Evolutionary conservation across 2,888 invertebrate genomes (phyloP).

Genomic region (Lathronympha strigana): DNA sequence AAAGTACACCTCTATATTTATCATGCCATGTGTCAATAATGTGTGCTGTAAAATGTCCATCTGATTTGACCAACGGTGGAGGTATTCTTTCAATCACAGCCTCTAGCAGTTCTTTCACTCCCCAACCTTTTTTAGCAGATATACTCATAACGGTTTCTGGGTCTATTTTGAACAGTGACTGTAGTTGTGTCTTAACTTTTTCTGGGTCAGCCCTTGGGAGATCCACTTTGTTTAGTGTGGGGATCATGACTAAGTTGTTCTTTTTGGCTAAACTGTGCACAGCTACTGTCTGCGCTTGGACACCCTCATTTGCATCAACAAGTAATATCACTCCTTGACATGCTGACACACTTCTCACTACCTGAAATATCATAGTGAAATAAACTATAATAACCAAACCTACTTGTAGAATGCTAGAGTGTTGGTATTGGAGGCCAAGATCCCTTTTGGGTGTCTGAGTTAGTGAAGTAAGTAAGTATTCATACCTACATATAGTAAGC

Average conservation of each 20-base stretch:
- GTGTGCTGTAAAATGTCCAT: slow-evolving; percentile 89
- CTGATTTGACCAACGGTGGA: slow-evolving; percentile 85
- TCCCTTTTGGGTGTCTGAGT: no score
- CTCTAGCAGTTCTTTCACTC: slow-evolving; percentile 90
- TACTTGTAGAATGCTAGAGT: no score
- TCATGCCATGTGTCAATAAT: slow-evolving; percentile 98
- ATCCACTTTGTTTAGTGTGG: slow-evolving; percentile 98
- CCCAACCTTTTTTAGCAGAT: slow-evolving; percentile 96
- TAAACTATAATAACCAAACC: no score
- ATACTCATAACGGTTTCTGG: slow-evolving; percentile 89
- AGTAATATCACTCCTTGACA: slow-evolving; percentile 97
- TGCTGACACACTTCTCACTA: slow-evolving; percentile 93
- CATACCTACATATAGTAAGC: no score
- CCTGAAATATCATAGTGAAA: slow-evolving; percentile 67
- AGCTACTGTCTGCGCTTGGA: slow-evolving; percentile 99
- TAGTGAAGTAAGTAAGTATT: no score
- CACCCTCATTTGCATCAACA: slow-evolving; percentile 98
- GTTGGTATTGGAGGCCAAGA: no score
- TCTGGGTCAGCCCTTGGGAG: slow-evolving; percentile 95
- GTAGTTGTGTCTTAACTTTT: slow-evolving; percentile 90
- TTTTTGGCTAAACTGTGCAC: slow-evolving; percentile 96
- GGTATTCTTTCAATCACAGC: slow-evolving; percentile 92
- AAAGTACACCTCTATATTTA: slow-evolving; percentile 91
- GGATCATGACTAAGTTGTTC: slow-evolving; percentile 92
- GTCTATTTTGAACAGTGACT: slow-evolving; percentile 92